Evolutionary conservation across 2,888 invertebrate species (phyloP), one percentile per base, ranked within the genome.

Genomic region (Polyommatus iphigenia): DNA sequence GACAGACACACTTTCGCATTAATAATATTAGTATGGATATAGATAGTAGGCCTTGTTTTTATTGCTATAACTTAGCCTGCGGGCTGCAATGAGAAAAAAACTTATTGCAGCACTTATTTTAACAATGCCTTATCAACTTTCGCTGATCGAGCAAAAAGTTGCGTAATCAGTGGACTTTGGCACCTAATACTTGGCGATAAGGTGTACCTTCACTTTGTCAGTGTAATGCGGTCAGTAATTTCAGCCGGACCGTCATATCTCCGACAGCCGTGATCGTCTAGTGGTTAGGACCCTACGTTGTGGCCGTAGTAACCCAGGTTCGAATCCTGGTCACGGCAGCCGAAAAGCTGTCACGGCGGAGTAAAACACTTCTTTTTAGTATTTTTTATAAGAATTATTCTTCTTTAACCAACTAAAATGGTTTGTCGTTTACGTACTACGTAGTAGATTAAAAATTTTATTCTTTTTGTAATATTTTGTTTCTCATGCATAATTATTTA

Each of bases 221-320:
- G 3, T 24, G 62, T 62, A 62, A 29, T 13, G 0, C 13, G 24
- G 0, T 62, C 4, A 4, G 62, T 1, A 62, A 24, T 29, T 62
- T 62, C 62, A 4, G 1, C 1, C 4, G 0, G 0, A 1, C 5
- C 0, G 24, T 62, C 24, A 62, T 36, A 36, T 36, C 90, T 89
- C 87, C 89, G 86, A 80, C 85, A 95, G 95, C 95, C 95, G 95
- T 95, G 95, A 95, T 96, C 95, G 95, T 96, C 95, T 95, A 95
- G 96, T 96, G 95, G 96, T 96, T 95, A 96, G 96, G 95, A 96
- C 95, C 95, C 95, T 95, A 95, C 96, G 96, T 96, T 96, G 96
- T 96, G 96, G 96, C 96, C 96, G 96, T 95, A 95, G 95, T 95
- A 96, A 96, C 96, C 96, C 96, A 95, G 96, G 96, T 96, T 96